Conservation (phyloP, 2,113 vertebrate genomes). For the Paradisaea rubra region DNA sequence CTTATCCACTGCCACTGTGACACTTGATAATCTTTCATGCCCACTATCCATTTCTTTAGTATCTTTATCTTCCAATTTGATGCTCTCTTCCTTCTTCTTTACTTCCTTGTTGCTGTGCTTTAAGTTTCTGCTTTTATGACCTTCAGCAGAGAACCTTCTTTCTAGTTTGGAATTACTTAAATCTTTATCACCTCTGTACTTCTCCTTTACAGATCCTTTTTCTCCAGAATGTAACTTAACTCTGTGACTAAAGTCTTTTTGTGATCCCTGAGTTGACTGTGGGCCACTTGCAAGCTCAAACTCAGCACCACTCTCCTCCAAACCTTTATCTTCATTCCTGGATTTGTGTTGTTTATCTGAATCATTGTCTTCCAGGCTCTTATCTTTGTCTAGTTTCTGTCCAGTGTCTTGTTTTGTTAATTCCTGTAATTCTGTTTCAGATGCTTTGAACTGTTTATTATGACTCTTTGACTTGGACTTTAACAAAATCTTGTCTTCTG, state of each 20-base stretch:
- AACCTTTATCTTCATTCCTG: conserved; percentile 69
- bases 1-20: conserved; percentile 33
- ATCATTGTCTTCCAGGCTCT: conserved; percentile 66
- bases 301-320: conserved; percentile 67
- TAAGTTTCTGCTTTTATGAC: conserved; percentile 69
- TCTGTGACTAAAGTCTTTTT: conserved; percentile 68
- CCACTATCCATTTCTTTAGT: conserved; percentile 59
- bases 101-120: conserved; percentile 70
- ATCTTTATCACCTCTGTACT: conserved; percentile 78
- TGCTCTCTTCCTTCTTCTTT: conserved; percentile 81
- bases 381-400: conserved; percentile 76
- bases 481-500: conserved; percentile 74
- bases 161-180: conserved; percentile 67
- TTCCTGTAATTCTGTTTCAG: conserved; percentile 73
- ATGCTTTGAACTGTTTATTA: conserved; percentile 67
- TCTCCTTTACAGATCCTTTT: conserved; percentile 73
- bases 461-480: conserved; percentile 81
- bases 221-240: conserved; percentile 63
- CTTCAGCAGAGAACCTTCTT: conserved; percentile 71
- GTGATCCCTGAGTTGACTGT: conserved; percentile 26
- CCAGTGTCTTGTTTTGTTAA: conserved; percentile 41
- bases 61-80: conserved; percentile 69
- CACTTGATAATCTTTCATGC: conserved; percentile 46
- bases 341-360: conserved; percentile 77
- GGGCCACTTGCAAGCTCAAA: background rate